phyloP scores from a whole-genome alignment of 2,888 invertebrate genomes.

The Coelopa pilipes region DNA sequence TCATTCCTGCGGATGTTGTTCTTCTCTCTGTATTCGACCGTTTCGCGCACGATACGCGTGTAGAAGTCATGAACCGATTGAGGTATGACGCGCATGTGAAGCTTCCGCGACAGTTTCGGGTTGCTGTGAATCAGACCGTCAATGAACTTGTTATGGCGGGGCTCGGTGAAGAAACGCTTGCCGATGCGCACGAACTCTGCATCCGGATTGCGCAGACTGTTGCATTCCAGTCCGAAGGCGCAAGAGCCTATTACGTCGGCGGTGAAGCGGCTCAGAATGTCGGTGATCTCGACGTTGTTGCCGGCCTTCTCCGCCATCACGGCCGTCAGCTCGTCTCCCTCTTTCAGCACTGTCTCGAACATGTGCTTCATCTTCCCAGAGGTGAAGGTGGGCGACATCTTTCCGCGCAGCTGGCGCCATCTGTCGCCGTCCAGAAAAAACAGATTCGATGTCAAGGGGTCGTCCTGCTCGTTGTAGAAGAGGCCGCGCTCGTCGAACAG shows the following conservation, averaged over 20 bases:
- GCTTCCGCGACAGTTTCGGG: constrained; percentile 47
- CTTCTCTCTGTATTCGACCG: constrained; percentile 61
- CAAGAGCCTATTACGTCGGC: constrained; percentile 68
- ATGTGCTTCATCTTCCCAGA: constrained; percentile 54
- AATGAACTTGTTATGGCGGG: constrained; percentile 45
- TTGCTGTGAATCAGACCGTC: constrained; percentile 44
- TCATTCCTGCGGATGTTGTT: constrained; percentile 64
- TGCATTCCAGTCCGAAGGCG: constrained; percentile 68
- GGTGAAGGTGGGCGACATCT: constrained; percentile 55
- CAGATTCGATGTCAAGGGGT: constrained; percentile 60
- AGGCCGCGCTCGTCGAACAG: constrained; percentile 53
- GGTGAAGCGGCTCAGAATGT: constrained; percentile 66
- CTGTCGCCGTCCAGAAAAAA: constrained; percentile 57
- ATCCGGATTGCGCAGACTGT: constrained; percentile 62
- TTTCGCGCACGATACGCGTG: constrained; percentile 59
- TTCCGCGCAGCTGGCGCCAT: constrained; percentile 58
- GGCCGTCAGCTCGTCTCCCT: constrained; percentile 51
- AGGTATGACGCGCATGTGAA: constrained; percentile 49
- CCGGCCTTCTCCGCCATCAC: background rate
- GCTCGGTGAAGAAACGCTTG: constrained; percentile 43
- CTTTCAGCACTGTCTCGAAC: constrained; percentile 47
- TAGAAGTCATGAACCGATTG: constrained; percentile 58
- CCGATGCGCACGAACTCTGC: constrained; percentile 61
- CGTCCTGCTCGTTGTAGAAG: constrained; percentile 52
- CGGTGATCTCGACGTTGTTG: constrained; percentile 49